Evolutionary conservation across 2,113 vertebrate species (phyloP).

Genomic region (Otus sunia): DNA sequence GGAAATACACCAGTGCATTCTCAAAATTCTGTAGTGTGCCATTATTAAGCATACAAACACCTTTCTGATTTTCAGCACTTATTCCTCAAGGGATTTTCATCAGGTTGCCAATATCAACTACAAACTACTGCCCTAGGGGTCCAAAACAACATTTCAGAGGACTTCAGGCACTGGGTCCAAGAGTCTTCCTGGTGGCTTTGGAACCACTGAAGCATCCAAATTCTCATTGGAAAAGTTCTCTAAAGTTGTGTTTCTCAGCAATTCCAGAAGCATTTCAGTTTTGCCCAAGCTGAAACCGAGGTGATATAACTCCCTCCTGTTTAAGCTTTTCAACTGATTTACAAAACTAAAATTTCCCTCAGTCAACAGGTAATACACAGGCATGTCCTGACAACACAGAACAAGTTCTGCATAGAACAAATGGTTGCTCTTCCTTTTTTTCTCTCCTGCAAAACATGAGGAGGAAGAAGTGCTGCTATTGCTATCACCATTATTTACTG

Average conservation of each 20-base stretch:
- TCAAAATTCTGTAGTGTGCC: not conserved
- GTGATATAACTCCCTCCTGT: not conserved
- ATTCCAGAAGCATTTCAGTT: not conserved
- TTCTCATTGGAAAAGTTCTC: not conserved
- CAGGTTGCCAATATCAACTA: not conserved
- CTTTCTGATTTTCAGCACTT: not conserved
- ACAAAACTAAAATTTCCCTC: not conserved
- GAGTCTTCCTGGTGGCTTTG: not conserved
- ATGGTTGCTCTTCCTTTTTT: not conserved
- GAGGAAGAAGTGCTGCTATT: not conserved
- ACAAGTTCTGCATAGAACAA: not conserved
- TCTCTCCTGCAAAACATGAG: not conserved
- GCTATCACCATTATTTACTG: not conserved
- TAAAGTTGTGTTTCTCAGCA: not conserved
- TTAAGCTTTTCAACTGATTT: not conserved
- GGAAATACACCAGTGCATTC: not conserved
- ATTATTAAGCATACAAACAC: not conserved
- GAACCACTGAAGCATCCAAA: not conserved
- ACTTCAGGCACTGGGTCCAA: not conserved
- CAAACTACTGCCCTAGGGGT: not conserved
- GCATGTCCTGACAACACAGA: slow-evolving; percentile 8
- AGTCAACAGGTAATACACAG: not conserved
- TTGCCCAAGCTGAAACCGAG: not conserved
- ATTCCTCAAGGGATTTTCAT: not conserved
- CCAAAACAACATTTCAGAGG: not conserved